Percentiles rank a stretch among this genome's conserved stretches.
Evolutionary conservation across 2,797 vertebrate genomes (phyloP).

Genomic region (Clarias pachynema): DNA sequence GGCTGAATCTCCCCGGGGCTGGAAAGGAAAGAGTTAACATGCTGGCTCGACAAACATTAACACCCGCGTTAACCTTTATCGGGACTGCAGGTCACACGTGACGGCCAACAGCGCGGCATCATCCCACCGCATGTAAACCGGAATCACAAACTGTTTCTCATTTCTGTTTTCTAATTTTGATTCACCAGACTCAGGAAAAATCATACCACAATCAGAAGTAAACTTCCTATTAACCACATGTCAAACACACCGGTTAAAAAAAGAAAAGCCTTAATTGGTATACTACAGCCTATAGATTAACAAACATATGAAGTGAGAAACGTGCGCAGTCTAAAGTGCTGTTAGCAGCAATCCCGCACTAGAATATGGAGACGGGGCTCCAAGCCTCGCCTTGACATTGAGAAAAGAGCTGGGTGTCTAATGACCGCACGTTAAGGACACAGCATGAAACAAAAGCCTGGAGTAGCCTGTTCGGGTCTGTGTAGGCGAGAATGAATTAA

Average conservation of each 20-base stretch:
- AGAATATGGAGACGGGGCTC: conserved; percentile 18
- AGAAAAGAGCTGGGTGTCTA: conserved; percentile 48
- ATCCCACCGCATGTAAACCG: conserved; percentile 34
- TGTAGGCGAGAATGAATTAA: background rate
- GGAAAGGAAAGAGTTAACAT: conserved; percentile 66
- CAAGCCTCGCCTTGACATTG: conserved; percentile 64
- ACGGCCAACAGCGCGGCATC: conserved; percentile 72
- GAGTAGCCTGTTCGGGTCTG: background rate
- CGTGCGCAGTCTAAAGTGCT: background rate
- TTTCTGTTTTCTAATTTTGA: background rate
- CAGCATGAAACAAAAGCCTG: background rate
- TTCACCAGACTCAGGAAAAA: background rate
- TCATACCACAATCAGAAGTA: background rate
- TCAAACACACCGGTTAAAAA: background rate
- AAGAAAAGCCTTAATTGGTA: background rate
- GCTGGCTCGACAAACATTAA: conserved; percentile 56
- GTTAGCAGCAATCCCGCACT: background rate
- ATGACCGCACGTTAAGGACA: conserved; percentile 25
- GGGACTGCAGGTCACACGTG: conserved; percentile 72
- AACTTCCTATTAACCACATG: background rate
- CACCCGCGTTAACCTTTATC: conserved; percentile 76
- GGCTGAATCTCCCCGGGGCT: conserved; percentile 35
- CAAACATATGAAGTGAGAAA: background rate
- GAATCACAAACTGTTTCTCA: conserved; percentile 3
- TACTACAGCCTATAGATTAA: background rate